A percentile compares a stretch with the other conserved stretches of the same genome.
These are phyloP conservation scores for Lycaon pictus DNA, from an alignment of 2,113 vertebrate genomes.

Conservation along the genomic window DNA sequence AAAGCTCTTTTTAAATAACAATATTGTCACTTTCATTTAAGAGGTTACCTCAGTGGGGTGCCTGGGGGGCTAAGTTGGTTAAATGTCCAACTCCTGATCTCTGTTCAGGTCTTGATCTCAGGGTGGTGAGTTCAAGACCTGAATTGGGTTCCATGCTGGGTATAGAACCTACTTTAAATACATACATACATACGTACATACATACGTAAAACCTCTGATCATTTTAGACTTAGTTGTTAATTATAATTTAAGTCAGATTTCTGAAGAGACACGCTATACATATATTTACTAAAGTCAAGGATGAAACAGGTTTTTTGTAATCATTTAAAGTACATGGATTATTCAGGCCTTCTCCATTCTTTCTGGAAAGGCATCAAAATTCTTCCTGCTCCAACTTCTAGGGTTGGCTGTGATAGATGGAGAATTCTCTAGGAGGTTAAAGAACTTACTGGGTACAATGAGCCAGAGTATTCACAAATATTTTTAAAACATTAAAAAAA, in stretches of 20 bases:
- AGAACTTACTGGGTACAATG: constrained; percentile 33
- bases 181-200: neutral
- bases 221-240: neutral
- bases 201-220: neutral
- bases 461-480: constrained; percentile 7
- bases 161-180: neutral
- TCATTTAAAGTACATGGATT: constrained; percentile 1
- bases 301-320: constrained; percentile 36
- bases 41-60: neutral
- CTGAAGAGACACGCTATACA: neutral
- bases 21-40: neutral
- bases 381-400: neutral
- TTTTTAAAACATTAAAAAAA: constrained; percentile 42
- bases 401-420: neutral
- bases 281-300: constrained; percentile 2
- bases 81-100: neutral
- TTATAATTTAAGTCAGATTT: constrained; percentile 37
- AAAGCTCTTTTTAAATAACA: constrained; percentile 54
- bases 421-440: constrained; percentile 44
- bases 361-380: constrained; percentile 47
- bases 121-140: neutral
- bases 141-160: neutral
- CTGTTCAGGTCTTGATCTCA: neutral
- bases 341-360: neutral
- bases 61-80: neutral